phyloP scores from a whole-genome alignment of 2,113 vertebrate genomes.

The Pelusios castaneus region DNA sequence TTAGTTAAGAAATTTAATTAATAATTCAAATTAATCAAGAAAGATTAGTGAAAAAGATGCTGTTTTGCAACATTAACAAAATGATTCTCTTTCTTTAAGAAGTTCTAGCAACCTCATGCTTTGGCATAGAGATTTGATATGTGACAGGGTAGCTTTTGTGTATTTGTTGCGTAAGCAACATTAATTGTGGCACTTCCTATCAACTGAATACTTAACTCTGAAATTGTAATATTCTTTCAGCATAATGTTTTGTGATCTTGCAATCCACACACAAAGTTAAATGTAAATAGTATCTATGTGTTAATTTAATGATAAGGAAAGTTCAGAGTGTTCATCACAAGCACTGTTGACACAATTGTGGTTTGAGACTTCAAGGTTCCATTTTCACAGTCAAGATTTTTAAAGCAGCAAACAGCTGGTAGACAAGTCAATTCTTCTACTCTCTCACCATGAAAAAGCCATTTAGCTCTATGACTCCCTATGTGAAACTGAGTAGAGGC shows the following conservation, averaged over 20 bases:
- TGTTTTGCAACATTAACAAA: not conserved
- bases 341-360: not conserved
- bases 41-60: not conserved
- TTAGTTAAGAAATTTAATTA: too few relatives aligned
- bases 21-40: not conserved
- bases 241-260: too few relatives aligned
- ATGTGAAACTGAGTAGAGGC: not conserved
- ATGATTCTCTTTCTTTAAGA: not conserved
- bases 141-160: not conserved
- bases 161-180: too few relatives aligned
- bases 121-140: not conserved
- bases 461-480: not conserved
- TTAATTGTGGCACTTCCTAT: too few relatives aligned
- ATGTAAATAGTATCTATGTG: not conserved
- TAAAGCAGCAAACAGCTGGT: not conserved
- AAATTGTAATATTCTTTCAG: too few relatives aligned
- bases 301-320: fast-evolving
- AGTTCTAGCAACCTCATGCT: not conserved
- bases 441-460: not conserved
- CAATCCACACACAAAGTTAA: not conserved
- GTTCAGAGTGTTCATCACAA: not conserved
- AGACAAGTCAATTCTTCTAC: not conserved
- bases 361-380: not conserved
- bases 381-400: not conserved
- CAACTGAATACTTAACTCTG: too few relatives aligned